A percentile compares a stretch with the other conserved stretches of the same genome.
phyloP scores from a whole-genome alignment of 2,888 invertebrate species.

The Phania funesta region DNA sequence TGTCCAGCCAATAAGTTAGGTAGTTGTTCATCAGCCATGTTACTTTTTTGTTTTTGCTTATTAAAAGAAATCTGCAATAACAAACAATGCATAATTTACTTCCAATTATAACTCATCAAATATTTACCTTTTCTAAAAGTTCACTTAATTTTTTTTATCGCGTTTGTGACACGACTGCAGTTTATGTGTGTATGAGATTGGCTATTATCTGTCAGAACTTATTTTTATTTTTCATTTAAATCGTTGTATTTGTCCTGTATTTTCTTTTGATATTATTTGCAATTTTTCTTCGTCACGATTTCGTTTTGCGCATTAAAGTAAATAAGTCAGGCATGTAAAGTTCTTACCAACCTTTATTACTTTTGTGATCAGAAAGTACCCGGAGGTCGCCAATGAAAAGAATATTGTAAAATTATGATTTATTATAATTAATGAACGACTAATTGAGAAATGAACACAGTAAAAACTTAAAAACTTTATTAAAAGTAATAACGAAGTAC shows the following conservation, averaged over 20 bases:
- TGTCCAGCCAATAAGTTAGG: conserved; percentile 92
- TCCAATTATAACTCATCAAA: not conserved
- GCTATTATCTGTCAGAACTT: conserved; percentile 33
- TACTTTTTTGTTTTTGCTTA: not conserved
- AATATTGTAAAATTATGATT: too few species aligned
- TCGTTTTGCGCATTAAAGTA: not conserved
- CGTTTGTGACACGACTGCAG: conserved; percentile 75
- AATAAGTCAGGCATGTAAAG: too few species aligned
- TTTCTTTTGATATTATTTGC: conserved; percentile 43
- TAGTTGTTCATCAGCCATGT: conserved; percentile 83
- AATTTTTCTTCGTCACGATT: conserved; percentile 19
- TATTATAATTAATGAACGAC: too few species aligned
- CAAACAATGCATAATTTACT: not conserved
- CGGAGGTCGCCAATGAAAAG: too few species aligned
- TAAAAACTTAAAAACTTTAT: too few species aligned
- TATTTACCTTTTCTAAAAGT: not conserved
- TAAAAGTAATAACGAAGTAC: too few species aligned
- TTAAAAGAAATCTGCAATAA: not conserved
- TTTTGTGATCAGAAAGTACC: too few species aligned
- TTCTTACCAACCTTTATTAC: too few species aligned
- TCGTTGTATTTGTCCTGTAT: conserved; percentile 35
- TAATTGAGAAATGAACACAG: too few species aligned
- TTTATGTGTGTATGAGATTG: conserved; percentile 22
- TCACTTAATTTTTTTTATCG: conserved; percentile 8
- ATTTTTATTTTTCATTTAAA: conserved; percentile 34